Evolutionary conservation across 2,888 invertebrate genomes (phyloP), one percentile per base, ranked within the genome.

Genomic region (Ganaspis brasiliensis): DNA sequence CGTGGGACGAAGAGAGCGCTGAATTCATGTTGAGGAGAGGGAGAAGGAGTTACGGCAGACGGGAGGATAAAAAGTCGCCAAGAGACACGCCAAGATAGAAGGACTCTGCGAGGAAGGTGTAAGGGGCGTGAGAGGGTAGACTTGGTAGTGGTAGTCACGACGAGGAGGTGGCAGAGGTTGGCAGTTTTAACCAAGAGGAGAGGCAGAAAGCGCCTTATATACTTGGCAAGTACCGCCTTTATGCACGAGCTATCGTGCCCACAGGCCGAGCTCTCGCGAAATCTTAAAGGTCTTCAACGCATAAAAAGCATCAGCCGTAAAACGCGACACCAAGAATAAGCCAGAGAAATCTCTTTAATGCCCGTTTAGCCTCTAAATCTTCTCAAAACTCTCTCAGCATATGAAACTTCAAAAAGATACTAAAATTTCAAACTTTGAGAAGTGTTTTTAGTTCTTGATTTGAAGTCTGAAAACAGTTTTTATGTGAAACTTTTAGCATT

Each of bases 21-120:
- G 57, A 63, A 59, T 56, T 45, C 37, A 76, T 40, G 35, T 35
- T 73, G 49, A 4, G 26, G 8, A 35, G 72, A 71, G 21, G 24
- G 24, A 31, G n/a, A 55, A n/a, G 57, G 67, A 78, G 59, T 16
- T 52, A 76, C 63, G 61, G 57, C 55, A 56, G 35, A 56, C 49
- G 67, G 37, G 70, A 49, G 37, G 52, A 70, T 67, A 74, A 70
- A 76, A 63, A 59, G 52, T 59, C 14, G 52, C 49, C n/a, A 24
- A 63, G 55, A 37, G 73, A 31, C 55, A 55, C 35, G 63, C 63
- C 21, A 40, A 63, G 63, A 40, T 37, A 63, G 63, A 63, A 63
- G 63, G 63, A 21, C 63, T 37, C 12, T 40, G 37, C 63, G 37
- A 21, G 45, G 67, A 45, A 45, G 67, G 67, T 45, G 67, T 45